These are phyloP conservation scores for Glossophaga mutica DNA, from an alignment of 2,797 vertebrate species.

Conservation along the genomic window DNA sequence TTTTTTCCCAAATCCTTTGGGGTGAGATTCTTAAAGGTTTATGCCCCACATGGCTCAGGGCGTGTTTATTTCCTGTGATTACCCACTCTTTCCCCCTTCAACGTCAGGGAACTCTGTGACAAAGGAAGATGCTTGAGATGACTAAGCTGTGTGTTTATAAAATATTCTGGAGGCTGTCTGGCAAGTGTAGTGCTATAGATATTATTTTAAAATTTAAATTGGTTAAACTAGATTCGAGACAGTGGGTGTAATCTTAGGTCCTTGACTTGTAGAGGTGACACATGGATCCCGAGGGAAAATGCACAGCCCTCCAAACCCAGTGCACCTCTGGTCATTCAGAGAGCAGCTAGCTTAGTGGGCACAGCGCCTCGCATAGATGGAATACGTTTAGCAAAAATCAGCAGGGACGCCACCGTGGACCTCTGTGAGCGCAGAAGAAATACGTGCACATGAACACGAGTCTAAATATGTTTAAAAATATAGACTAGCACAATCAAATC, in stretches of 20 bases:
- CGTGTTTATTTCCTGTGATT: not conserved
- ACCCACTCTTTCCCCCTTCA: not conserved
- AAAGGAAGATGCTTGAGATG: not conserved
- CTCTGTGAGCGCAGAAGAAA: not conserved
- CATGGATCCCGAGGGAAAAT: conserved; percentile 66
- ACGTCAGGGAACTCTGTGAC: not conserved
- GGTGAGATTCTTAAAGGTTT: not conserved
- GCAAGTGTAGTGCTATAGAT: conserved; percentile 48
- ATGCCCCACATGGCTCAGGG: not conserved
- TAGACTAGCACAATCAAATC: not conserved
- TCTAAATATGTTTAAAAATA: conserved; percentile 1
- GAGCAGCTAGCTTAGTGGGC: conserved; percentile 65
- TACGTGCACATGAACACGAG: not conserved
- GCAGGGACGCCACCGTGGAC: not conserved
- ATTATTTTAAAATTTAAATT: conserved; percentile 37
- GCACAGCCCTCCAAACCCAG: conserved; percentile 70
- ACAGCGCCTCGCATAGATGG: conserved; percentile 47
- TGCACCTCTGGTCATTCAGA: conserved; percentile 68
- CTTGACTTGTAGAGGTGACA: conserved; percentile 76
- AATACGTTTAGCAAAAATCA: conserved; percentile 67
- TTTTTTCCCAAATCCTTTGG: not conserved
- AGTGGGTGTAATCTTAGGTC: conserved; percentile 70
- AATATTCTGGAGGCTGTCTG: conserved; percentile 8
- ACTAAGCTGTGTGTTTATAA: not conserved
- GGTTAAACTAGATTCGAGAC: conserved; percentile 69